Base-by-base conservation (phyloP, 2,113 vertebrate genomes). In the Ia io region DNA sequence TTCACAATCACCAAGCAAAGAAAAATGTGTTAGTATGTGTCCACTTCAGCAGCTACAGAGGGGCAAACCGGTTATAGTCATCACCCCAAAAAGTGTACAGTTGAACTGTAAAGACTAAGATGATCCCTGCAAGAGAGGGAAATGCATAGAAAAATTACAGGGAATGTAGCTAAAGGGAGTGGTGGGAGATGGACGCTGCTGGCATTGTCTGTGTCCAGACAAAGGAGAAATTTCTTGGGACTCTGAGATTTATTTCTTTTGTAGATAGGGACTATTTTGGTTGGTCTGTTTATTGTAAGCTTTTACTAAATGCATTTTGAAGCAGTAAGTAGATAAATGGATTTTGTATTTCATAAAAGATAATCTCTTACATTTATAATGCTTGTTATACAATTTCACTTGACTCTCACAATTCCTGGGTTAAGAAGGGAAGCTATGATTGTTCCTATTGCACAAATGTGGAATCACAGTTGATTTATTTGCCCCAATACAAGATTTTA, bases 221-320 rank as follows among this genome's bases (percentile, higher is more conserved):
- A 89, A 67, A 28, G 22, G 11, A 80, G 44, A 12, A 3, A 83
- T 73, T 88, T 95, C 47, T 61, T 14, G 30, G 13, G 42, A 77
- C 5, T 4, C 32, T 22, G 28, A 53, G 28, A 42, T 74, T 53
- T 42, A 61, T 86, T 22, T 65, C 28, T 74, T 95, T 5, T 67
- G 14, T 22, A 90, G 17, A 74, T 32, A 76, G 9, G 23, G 32
- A 63, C 30, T 28, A 47, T 95, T 73, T 61, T 65, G 49, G 32
- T 37, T 85, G 40, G 4, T 67, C 9, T 79, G 8, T 71, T 84
- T n/a, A 84, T 51, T 28, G 9, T 79, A 89, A 71, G 32, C 18
- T 86, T 88, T 92, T 70, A 90, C 32, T n/a, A 95, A 67, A 44
- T 85, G 25, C 8, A 70, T 56, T 87, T 87, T 77, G 12, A 96